A percentile compares a stretch with the other conserved stretches of the same genome.
Conservation (phyloP, 2,797 vertebrate genomes). For the Artibeus jamaicensis region DNA sequence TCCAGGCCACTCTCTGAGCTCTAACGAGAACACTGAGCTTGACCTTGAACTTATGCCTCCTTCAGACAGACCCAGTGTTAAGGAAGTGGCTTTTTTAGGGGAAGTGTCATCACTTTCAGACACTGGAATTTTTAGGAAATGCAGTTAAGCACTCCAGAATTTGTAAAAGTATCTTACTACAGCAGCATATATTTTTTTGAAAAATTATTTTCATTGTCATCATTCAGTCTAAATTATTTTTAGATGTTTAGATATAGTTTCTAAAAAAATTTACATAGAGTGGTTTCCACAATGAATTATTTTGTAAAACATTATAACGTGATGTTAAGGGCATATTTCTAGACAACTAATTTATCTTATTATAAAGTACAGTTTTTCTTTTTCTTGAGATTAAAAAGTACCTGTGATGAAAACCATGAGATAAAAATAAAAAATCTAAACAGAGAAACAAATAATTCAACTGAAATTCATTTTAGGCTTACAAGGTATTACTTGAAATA, state of each 20-base stretch:
- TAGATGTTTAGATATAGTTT: not conserved
- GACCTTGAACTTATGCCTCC: not conserved
- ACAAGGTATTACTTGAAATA: not conserved
- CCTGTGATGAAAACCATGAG: not conserved
- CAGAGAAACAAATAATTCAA: not conserved
- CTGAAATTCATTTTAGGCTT: not conserved
- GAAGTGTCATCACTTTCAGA: not conserved
- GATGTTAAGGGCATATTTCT: not conserved
- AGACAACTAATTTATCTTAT: slow-evolving; percentile 21
- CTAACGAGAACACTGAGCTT: not conserved
- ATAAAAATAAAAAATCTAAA: not conserved
- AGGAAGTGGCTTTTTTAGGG: not conserved
- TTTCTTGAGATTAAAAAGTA: not conserved
- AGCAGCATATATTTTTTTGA: not conserved
- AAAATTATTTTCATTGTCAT: not conserved
- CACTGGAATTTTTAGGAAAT: not conserved
- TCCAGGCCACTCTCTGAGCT: not conserved
- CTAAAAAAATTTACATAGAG: not conserved
- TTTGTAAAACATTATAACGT: not conserved
- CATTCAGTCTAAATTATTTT: not conserved
- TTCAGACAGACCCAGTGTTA: too few relatives aligned
- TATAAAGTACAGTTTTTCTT: not conserved
- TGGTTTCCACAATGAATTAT: not conserved
- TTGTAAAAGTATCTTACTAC: not conserved
- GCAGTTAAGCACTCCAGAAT: not conserved